Evolutionary conservation across 1,140 invertebrate species (phyloP).

Genomic region (Hyles euphorbiae): DNA sequence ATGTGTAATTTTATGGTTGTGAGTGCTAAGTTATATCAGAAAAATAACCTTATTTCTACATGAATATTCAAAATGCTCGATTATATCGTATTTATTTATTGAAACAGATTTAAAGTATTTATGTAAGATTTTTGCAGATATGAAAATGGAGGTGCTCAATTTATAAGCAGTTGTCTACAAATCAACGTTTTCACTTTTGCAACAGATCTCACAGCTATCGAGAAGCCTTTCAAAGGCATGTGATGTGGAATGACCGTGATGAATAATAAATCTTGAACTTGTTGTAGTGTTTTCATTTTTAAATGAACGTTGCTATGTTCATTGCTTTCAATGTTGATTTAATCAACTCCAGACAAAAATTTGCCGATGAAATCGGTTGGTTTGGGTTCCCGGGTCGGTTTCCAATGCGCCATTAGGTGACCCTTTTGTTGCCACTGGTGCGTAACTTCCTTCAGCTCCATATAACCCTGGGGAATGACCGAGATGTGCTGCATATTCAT

Average conservation of each 20-base stretch:
- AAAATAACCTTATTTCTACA: slow-evolving; percentile 10
- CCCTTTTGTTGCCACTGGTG: slow-evolving; percentile 90
- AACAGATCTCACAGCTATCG: not conserved
- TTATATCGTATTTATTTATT: not conserved
- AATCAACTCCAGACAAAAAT: slow-evolving; percentile 83
- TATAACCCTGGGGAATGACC: slow-evolving; percentile 84
- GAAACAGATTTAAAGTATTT: slow-evolving; percentile 12
- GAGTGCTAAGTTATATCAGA: slow-evolving; percentile 46
- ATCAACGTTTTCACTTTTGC: too few species aligned
- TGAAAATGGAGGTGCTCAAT: too few species aligned
- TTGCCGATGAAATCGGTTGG: slow-evolving; percentile 93
- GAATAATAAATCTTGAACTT: slow-evolving; percentile 50
- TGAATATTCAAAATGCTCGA: not conserved
- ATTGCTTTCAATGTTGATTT: slow-evolving; percentile 23
- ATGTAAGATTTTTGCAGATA: not conserved
- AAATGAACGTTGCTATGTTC: not conserved
- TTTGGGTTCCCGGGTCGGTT: slow-evolving; percentile 86
- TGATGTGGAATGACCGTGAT: slow-evolving; percentile 59
- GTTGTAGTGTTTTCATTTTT: slow-evolving; percentile 38
- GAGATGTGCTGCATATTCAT: not conserved
- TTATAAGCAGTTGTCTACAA: too few species aligned
- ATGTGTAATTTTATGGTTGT: slow-evolving; percentile 57
- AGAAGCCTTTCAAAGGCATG: slow-evolving; percentile 46
- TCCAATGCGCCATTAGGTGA: slow-evolving; percentile 90
- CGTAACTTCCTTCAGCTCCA: slow-evolving; percentile 92